These are phyloP conservation scores for Mimumesa dahlbomi DNA, from an alignment of 2,888 invertebrate species.

Conservation along the genomic window DNA sequence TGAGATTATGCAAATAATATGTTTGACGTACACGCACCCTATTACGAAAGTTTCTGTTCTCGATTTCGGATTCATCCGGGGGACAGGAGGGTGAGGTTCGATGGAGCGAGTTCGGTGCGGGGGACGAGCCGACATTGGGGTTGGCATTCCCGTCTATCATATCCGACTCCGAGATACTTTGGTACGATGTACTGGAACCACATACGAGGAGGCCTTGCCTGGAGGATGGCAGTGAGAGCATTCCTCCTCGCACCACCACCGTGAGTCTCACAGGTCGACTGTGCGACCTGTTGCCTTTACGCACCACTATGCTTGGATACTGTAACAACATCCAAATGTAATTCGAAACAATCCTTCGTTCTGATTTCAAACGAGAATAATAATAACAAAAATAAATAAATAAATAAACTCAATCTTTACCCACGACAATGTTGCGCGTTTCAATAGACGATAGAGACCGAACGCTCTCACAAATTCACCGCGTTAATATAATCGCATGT, in stretches of 20 bases:
- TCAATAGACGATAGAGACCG: too few relatives aligned
- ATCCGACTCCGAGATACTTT: conserved; percentile 71
- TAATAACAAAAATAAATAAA: too few relatives aligned
- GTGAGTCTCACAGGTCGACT: conserved; percentile 76
- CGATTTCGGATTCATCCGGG: conserved; percentile 72
- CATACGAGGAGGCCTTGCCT: conserved; percentile 74
- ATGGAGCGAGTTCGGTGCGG: conserved; percentile 59
- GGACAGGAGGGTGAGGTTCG: conserved; percentile 64
- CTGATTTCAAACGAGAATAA: too few relatives aligned
- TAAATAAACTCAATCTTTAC: too few relatives aligned
- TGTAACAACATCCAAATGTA: conserved; percentile 70
- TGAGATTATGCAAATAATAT: too few relatives aligned
- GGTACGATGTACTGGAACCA: conserved; percentile 65
- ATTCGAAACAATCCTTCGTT: too few relatives aligned
- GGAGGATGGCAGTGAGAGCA: conserved; percentile 77
- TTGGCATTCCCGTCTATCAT: conserved; percentile 78
- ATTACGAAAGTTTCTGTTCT: conserved; percentile 76
- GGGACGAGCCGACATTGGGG: conserved; percentile 66
- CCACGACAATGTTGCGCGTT: too few relatives aligned
- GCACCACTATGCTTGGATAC: conserved; percentile 79
- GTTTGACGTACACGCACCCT: conserved; percentile 67
- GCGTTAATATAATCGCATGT: too few relatives aligned
- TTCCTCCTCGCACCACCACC: conserved; percentile 72
- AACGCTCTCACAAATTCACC: too few relatives aligned
- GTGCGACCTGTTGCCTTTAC: conserved; percentile 75